A percentile compares a stretch with the other conserved stretches of the same genome.
phyloP scores from a whole-genome alignment of 2,113 vertebrate species.

The Carassius auratus region DNA sequence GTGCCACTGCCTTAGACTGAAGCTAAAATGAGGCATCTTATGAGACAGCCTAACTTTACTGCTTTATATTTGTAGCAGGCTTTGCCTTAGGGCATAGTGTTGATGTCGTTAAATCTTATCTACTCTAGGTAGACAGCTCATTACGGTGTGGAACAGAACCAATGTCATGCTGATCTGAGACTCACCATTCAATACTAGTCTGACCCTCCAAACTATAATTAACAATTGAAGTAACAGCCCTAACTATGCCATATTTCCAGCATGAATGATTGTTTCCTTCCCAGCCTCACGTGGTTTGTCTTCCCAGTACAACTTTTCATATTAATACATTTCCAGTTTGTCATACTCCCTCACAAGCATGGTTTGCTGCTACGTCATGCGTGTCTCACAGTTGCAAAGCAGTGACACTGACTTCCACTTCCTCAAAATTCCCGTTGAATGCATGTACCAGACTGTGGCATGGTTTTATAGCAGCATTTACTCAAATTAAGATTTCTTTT shows the following conservation, averaged over 20 bases:
- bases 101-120: background rate
- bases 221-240: conserved; percentile 7
- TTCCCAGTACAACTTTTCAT: background rate
- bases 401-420: conserved; percentile 28
- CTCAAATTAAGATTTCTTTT: background rate
- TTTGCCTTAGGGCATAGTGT: background rate
- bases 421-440: conserved; percentile 11
- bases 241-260: background rate
- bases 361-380: background rate
- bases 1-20: background rate
- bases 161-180: background rate
- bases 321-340: background rate
- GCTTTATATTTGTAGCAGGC: background rate
- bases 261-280: background rate
- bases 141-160: conserved; percentile 13
- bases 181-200: background rate
- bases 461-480: conserved; percentile 3
- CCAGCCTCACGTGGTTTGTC: background rate
- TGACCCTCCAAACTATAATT: background rate
- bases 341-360: conserved; percentile 24
- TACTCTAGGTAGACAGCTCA: background rate
- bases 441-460: conserved; percentile 21
- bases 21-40: background rate
- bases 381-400: conserved; percentile 5
- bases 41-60: background rate